Evolutionary conservation across 2,113 vertebrate genomes (phyloP), one percentile per base, ranked within the genome.

Genomic region (Neofelis nebulosa): DNA sequence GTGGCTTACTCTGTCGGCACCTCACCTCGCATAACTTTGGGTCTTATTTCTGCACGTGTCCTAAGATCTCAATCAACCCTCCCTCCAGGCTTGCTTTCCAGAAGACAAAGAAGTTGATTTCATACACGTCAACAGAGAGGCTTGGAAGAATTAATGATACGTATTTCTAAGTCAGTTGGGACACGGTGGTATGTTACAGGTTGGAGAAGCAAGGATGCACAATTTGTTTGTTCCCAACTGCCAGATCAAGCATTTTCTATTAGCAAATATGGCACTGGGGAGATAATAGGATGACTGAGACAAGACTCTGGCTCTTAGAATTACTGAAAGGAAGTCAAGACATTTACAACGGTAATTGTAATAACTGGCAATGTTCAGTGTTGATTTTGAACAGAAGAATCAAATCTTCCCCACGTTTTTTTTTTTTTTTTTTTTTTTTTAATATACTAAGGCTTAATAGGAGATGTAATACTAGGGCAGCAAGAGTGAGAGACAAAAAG

Each of bases 31-130:
- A 7, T 71, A 61, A 84, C 15, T 88, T 73, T 63, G 31, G 55
- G 73, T 88, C 93, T 96, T 45, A 97, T 94, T 96, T 97, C 80
- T 57, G 25, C 38, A 52, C 9, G 31, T 52, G 61, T 74, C 41
- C 69, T 68, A 48, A 90, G 38, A 90, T 83, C n/a, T 31, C 36
- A 31, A 88, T 3, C n/a, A 48, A 80, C 61, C 57, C 87, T 80
- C 18, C 38, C 52, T 52, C 68, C 9, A 69, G 48, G 6, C 25
- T 71, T 83, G n/a, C 18, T 63, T 92, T 91, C 65, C 31, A 57
- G 52, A 97, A 83, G 31, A 92, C 91, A 88, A 86, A 90, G 31
- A 73, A 2, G 31, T 4, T 65, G 66, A 79, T 45, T 92, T 76
- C 41, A 69, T n/a, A 41, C 33, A 69, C 84, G 38, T 61, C 76